Conservation (phyloP, 2,113 vertebrate species). For the Shinisaurus crocodilurus region DNA sequence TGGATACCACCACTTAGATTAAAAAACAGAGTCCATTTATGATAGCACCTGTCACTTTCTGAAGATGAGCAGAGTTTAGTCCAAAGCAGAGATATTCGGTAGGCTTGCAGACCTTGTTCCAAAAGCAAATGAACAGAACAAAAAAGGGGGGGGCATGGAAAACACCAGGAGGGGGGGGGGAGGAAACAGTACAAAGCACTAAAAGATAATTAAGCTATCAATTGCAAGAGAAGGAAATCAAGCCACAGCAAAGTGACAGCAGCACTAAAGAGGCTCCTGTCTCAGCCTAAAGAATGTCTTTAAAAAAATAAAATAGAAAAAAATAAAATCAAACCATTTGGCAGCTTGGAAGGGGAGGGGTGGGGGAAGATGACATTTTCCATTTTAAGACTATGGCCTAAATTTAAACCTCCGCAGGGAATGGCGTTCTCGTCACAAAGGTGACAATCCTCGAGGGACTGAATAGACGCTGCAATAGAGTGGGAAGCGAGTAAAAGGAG, state of each 20-base stretch:
- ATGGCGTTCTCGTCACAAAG: not conserved
- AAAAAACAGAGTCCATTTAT: slow-evolving; percentile 10
- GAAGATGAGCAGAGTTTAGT: slow-evolving; percentile 11
- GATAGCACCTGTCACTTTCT: slow-evolving; percentile 38
- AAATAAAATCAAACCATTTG: not conserved
- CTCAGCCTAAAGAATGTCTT: not conserved
- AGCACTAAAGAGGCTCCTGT: slow-evolving; percentile 3
- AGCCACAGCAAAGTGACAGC: slow-evolving; percentile 15
- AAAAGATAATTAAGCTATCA: slow-evolving; percentile 31
- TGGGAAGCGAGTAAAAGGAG: not conserved
- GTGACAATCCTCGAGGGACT: not conserved
- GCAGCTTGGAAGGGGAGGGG: not conserved
- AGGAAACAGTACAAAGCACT: not conserved
- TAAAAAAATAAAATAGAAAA: too few species aligned
- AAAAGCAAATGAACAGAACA: not conserved
- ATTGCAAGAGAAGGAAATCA: slow-evolving; percentile 20
- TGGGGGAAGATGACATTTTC: not conserved
- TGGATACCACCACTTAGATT: slow-evolving; percentile 34
- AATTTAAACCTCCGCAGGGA: not conserved
- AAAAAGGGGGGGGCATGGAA: not conserved
- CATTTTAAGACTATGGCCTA: not conserved
- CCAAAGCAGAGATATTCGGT: slow-evolving; percentile 7
- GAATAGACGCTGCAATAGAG: not conserved
- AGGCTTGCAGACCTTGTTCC: slow-evolving; percentile 34
- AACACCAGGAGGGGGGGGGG: not conserved